Evolutionary conservation across 2,888 invertebrate genomes (phyloP).

Genomic region (Balanococcus diminutus): DNA sequence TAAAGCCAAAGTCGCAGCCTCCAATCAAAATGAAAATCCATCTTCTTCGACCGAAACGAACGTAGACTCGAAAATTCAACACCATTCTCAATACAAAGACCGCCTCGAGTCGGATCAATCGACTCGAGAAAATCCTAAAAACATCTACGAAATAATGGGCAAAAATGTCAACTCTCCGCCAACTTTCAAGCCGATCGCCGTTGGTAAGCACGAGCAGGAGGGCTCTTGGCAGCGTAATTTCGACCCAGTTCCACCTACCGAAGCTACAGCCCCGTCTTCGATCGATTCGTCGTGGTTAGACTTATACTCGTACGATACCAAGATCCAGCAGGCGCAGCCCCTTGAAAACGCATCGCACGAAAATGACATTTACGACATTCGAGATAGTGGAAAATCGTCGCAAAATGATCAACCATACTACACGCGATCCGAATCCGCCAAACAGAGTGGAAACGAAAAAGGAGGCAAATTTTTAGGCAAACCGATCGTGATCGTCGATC

Average conservation of each 20-base stretch:
- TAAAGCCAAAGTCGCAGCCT: background rate
- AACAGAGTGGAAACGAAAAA: no score
- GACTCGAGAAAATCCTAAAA: background rate
- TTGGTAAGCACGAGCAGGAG: no score
- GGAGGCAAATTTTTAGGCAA: constrained; percentile 18
- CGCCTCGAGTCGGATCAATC: no score
- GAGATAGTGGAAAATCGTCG: background rate
- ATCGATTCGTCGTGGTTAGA: no score
- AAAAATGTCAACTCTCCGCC: background rate
- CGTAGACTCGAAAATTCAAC: background rate
- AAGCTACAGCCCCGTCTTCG: background rate
- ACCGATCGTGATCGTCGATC: constrained; percentile 35
- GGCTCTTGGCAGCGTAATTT: background rate
- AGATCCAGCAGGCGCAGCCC: no score
- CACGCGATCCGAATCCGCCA: background rate
- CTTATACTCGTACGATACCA: no score
- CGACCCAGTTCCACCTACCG: background rate
- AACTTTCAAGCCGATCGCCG: background rate
- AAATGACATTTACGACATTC: background rate
- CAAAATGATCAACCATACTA: background rate
- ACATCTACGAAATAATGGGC: background rate
- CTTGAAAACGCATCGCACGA: background rate
- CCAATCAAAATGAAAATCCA: background rate
- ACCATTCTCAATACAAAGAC: background rate
- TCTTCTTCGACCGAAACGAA: background rate